Base-by-base conservation (phyloP, 2,888 invertebrate species). In the Loripinus fragilis region DNA sequence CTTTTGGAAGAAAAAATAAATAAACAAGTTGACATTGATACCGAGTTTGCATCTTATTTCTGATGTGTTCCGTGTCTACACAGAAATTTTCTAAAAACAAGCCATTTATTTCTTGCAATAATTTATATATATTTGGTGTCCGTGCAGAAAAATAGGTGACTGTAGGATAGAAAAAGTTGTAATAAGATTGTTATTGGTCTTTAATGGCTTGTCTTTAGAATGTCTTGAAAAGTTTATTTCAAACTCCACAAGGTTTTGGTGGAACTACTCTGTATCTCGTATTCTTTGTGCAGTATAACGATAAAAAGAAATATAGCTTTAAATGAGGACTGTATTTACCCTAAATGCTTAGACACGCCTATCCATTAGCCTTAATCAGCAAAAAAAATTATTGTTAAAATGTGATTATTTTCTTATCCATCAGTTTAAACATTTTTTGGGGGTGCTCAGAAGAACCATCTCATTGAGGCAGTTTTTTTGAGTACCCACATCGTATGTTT, bases 171-270 rank as follows among this genome's bases (percentile, higher is more conserved):
- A 42, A 42, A 42, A 8, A 42, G 10, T 42, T 42, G 42, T 15
- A 42, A 42, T 12, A 42, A 42, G 15, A 42, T 42, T 12, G 8
- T 42, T 42, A 15, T 42, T 42, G 10, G 15, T 48, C 5, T 48
- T 20, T 2, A 25, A 60, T 33, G 60, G 60, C 60, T 60, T 60
- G 60, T 60, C 33, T 60, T 33, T 33, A 33, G 60, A 60, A 60
- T 3, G 8, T 12, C 5, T 52, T 38, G 38, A 12, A 38, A 38
- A 38, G 52, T 8, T n/a, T 2, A 8, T 52, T 5, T 60, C 23
- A 60, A 60, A 60, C 30, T 60, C 82, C 79, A 71, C 75, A 80
- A 80, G 77, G 83, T 83, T 83, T 83, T 83, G 83, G 83, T 80
- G 80, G 41, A 74, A 74, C 17, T 64, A 33, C 42, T 67, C 48